Base-by-base conservation (phyloP, 2,797 vertebrate species). In the Lagodon rhomboides region DNA sequence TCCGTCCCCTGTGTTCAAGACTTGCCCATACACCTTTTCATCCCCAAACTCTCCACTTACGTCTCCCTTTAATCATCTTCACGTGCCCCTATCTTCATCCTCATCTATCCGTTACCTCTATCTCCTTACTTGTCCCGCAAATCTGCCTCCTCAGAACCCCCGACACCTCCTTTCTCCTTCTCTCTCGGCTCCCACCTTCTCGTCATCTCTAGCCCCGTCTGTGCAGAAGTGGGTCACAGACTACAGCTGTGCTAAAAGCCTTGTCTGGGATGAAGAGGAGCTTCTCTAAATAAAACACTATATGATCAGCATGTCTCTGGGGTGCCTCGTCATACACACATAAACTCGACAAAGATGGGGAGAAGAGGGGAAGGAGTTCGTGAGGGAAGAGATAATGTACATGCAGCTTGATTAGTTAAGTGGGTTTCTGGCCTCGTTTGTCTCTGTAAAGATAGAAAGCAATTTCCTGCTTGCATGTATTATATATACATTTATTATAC, bases 271-370 rank as follows among this genome's bases (percentile, higher is more conserved):
- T 38, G 34, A 87, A 87, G 85, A 89, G 51, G 54, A 82, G 63
- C 80, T 70, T 83, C 79, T 91, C 87, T 94, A 92, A 94, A 94
- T 94, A 93, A 94, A 94, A 92, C 86, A 94, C 79, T 58, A 80
- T 58, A 77, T 62, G 60, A 85, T 86, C 77, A 65, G 80, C 55
- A 1, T 38, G 66, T 79, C 87, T 85, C 74, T 0, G 30, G 44
- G 74, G 79, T n/a, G 68, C 58, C 50, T 85, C 78, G 62, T 89
- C 80, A 82, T 73, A 87, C 81, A 76, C 61, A 70, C 70, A 87
- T 85, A 77, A 85, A 75, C 44, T 75, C 62, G 41, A 80, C 70
- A 65, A 71, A 77, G 79, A 80, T 46, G 60, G 58, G 74, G 46
- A 47, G 68, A 70, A 58, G 50, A 85, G 63, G 49, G 27, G 61